A percentile compares a stretch with the other conserved stretches of the same genome.
Conservation (phyloP, 2,888 invertebrate genomes). For the Leptopilina syphax region DNA sequence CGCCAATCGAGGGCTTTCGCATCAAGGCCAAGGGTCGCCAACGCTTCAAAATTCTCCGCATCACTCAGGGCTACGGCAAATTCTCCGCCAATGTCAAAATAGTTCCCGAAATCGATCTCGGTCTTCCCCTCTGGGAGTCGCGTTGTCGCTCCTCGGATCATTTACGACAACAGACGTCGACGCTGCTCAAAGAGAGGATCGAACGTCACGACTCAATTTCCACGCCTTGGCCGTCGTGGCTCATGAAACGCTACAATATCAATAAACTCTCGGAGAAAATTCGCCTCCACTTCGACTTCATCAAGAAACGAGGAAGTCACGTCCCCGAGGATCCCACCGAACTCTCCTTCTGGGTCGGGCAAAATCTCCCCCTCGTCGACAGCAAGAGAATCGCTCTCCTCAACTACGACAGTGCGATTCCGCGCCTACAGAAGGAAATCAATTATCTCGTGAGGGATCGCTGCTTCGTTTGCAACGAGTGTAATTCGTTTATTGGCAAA, state of each 20-base stretch:
- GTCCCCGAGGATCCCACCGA: constrained; percentile 84
- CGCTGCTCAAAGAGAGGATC: constrained; percentile 63
- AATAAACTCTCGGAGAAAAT: constrained; percentile 76
- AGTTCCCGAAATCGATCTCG: constrained; percentile 82
- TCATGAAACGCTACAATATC: constrained; percentile 82
- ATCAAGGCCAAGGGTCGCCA: constrained; percentile 88
- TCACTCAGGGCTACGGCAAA: constrained; percentile 62
- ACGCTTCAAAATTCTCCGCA: constrained; percentile 82
- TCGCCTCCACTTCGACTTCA: constrained; percentile 67
- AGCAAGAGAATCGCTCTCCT: constrained; percentile 82
- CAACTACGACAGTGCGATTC: constrained; percentile 83
- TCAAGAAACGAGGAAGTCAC: constrained; percentile 72
- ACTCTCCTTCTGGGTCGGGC: constrained; percentile 89
- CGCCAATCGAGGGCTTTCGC: constrained; percentile 78
- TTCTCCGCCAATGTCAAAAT: constrained; percentile 80
- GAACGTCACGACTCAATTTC: constrained; percentile 77
- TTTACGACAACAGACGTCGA: constrained; percentile 58
- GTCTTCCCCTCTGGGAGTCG: constrained; percentile 78
- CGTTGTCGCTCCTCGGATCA: constrained; percentile 69
- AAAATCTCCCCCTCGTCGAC: constrained; percentile 85
- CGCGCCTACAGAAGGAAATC: constrained; percentile 81
- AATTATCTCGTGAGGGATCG: constrained; percentile 74
- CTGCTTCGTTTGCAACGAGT: constrained; percentile 78
- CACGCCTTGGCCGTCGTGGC: constrained; percentile 83
- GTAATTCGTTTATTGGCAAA: constrained; percentile 79